A percentile compares a stretch with the other conserved stretches of the same genome.
Conservation (phyloP, 2,113 vertebrate species). For the Dasypus novemcinctus region DNA sequence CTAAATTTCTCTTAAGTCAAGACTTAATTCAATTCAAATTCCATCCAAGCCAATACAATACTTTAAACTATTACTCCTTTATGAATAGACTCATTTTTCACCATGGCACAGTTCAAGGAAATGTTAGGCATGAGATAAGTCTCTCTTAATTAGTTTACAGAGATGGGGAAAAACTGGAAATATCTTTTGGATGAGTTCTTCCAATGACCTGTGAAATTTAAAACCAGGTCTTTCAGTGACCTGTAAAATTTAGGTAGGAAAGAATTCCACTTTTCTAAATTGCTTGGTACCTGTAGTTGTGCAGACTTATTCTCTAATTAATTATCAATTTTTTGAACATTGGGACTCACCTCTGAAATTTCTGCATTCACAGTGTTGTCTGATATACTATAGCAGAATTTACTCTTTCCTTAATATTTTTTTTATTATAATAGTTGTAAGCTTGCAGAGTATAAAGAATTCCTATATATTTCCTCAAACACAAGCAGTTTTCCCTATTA, state of each 20-base stretch:
- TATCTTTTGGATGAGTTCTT: not conserved
- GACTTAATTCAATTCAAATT: not conserved
- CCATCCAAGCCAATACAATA: not conserved
- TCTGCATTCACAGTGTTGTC: not conserved
- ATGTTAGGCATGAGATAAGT: not conserved
- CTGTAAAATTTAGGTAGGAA: not conserved
- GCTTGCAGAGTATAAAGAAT: no score
- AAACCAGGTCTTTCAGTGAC: not conserved
- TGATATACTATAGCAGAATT: not conserved
- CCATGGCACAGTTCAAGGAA: not conserved
- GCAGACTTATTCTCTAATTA: constrained; percentile 29
- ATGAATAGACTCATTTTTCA: not conserved
- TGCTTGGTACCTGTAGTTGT: not conserved
- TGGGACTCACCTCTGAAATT: not conserved
- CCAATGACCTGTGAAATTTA: not conserved
- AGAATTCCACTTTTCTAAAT: not conserved
- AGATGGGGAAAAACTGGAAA: not conserved
- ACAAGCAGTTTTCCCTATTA: no score
- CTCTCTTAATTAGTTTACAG: not conserved
- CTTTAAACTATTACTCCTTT: not conserved
- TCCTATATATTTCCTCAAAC: no score
- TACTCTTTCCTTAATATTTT: not conserved
- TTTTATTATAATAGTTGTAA: no score
- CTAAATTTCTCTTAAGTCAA: constrained; percentile 29
- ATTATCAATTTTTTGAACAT: not conserved